phyloP scores from a whole-genome alignment of 2,888 invertebrate genomes.

The Stenoptilia bipunctidactyla region DNA sequence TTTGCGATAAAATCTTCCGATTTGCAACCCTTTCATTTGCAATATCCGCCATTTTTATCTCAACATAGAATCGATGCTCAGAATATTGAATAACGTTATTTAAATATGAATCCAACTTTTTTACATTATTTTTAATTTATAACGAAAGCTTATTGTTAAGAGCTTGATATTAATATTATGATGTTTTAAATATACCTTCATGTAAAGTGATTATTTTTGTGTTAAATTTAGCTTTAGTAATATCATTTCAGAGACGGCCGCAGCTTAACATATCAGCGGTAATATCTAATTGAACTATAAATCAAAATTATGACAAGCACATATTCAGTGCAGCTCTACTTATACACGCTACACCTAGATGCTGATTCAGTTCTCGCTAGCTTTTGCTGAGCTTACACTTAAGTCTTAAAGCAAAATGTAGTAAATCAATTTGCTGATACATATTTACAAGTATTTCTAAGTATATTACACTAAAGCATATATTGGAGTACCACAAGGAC shows the following conservation, averaged over 20 bases:
- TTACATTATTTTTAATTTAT: too few species aligned
- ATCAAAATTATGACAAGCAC: conserved; percentile 39
- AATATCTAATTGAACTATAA: conserved; percentile 60
- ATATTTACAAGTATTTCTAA: neutral
- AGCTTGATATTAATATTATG: too few species aligned
- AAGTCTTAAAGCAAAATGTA: conserved; percentile 22
- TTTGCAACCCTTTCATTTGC: conserved; percentile 7
- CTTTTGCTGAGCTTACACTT: conserved; percentile 47
- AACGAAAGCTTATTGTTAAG: too few species aligned
- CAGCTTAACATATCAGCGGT: conserved; percentile 23
- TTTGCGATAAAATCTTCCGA: conserved; percentile 32
- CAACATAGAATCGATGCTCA: too few species aligned
- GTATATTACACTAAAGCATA: conserved; percentile 11
- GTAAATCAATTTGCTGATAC: conserved; percentile 15
- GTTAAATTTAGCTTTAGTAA: too few species aligned
- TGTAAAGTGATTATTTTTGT: too few species aligned
- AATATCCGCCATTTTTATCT: neutral
- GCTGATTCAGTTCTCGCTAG: conserved; percentile 55
- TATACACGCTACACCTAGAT: conserved; percentile 43
- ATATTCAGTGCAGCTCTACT: conserved; percentile 28
- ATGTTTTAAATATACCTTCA: too few species aligned
- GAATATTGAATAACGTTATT: too few species aligned
- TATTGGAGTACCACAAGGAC: conserved; percentile 22
- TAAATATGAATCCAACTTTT: too few species aligned
- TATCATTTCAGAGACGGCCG: too few species aligned